Evolutionary conservation across 2,797 vertebrate genomes (phyloP), one percentile per base, ranked within the genome.

Genomic region (Eidolon dupreanum): DNA sequence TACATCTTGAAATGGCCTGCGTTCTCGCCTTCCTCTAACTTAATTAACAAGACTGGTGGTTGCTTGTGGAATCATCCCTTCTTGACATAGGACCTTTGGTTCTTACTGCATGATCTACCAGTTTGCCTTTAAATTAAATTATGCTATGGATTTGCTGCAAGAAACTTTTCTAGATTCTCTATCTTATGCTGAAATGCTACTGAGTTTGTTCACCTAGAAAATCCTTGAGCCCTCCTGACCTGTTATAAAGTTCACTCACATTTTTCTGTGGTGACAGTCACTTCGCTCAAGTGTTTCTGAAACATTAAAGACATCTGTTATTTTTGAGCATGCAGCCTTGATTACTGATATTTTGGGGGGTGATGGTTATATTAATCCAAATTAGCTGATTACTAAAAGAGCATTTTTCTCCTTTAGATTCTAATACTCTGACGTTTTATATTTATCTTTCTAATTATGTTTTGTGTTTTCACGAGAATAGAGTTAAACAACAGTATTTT

Each of bases 361-460:
- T 49, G 28, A 51, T 79, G 1, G 5, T 65, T 57, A 11, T 70
- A 71, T 36, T 73, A 73, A 59, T 83, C 6, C 26, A 93, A 49
- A 55, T 94, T 66, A 46, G n/a, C 55, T 74, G n/a, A 78, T 77
- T 79, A 77, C 59, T 88, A 51, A 90, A 43, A 90, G 31, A 63
- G 19, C 3, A 88, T 71, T 95, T 94, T 61, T 20, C 3, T 49
- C 46, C 87, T 94, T 49, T 19, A 6, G 57, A 74, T 82, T 74
- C 53, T 93, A 78, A 36, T 15, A 43, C 7, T 89, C 46, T 73
- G n/a, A 49, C 26, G 28, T 68, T 95, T 92, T 87, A 26, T 92
- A 82, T 82, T 82, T 88, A 51, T 93, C 51, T 79, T 71, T 49
- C 74, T 91, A 71, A 85, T 90, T 91, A 31, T 66, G 20, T 86